Evolutionary conservation across 2,113 vertebrate species (phyloP).

Genomic region (Perca fluviatilis): DNA sequence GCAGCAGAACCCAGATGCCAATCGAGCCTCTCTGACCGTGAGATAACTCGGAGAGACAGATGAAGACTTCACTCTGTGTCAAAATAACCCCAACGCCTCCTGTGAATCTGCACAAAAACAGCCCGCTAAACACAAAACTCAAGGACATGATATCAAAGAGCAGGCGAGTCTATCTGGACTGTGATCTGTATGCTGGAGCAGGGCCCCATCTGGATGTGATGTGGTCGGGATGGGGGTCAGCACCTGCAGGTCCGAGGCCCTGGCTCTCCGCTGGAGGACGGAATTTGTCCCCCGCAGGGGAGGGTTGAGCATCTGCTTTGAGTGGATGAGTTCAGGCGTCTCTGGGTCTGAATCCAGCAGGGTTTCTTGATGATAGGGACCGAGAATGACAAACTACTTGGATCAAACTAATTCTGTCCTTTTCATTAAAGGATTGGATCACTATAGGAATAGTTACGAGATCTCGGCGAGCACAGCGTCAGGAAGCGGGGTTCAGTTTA

Average conservation of each 20-base stretch:
- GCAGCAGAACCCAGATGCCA: constrained; percentile 45
- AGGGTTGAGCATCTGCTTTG: neutral
- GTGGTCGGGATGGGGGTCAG: constrained; percentile 25
- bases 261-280: constrained; percentile 3
- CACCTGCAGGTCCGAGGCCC: constrained; percentile 1
- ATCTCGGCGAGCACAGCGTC: too few relatives aligned
- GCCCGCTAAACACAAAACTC: neutral
- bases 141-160: neutral
- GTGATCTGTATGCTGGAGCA: neutral
- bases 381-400: neutral
- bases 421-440: neutral
- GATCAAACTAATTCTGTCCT: neutral
- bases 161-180: neutral
- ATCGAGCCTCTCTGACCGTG: constrained; percentile 6
- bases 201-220: constrained; percentile 12
- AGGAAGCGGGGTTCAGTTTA: too few relatives aligned
- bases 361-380: neutral
- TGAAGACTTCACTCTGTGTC: constrained; percentile 39
- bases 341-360: neutral
- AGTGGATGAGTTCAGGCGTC: neutral
- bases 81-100: constrained; percentile 14
- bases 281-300: neutral
- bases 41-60: constrained; percentile 36
- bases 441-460: neutral
- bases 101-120: constrained; percentile 5